Percentiles rank a stretch among this genome's conserved stretches.
phyloP scores from a whole-genome alignment of 2,888 invertebrate species.

The Agonopterix heracliana region DNA sequence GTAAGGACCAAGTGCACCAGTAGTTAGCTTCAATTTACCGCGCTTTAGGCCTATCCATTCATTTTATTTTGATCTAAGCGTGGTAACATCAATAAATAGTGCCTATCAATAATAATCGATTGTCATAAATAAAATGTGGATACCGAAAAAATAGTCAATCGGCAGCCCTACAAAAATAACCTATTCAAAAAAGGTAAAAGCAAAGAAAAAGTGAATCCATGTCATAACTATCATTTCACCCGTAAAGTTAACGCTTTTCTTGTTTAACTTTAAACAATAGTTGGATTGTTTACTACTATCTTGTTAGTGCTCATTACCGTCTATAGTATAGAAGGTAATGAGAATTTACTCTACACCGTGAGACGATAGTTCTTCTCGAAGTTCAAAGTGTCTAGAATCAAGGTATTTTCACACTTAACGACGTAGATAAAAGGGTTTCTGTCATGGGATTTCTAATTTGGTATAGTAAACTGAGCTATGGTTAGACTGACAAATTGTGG shows the following conservation, averaged over 20 bases:
- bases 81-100: too few species aligned
- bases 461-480: slow-evolving; percentile 5
- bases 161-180: slow-evolving; percentile 25
- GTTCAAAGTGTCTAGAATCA: not conserved
- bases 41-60: too few species aligned
- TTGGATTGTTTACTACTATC: slow-evolving; percentile 21
- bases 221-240: slow-evolving; percentile 29
- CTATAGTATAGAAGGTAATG: slow-evolving; percentile 32
- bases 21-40: too few species aligned
- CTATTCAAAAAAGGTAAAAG: slow-evolving; percentile 39
- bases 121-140: too few species aligned
- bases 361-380: not conserved
- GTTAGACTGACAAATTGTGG: slow-evolving; percentile 38
- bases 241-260: slow-evolving; percentile 17
- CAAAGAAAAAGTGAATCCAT: slow-evolving; percentile 33
- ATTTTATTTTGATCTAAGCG: too few species aligned
- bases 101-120: too few species aligned
- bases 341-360: slow-evolving; percentile 13
- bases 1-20: too few species aligned
- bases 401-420: too few species aligned
- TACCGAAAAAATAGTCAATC: too few species aligned
- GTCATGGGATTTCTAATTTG: too few species aligned
- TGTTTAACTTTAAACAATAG: slow-evolving; percentile 39
- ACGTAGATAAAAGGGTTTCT: too few species aligned
- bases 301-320: slow-evolving; percentile 25